phyloP scores from a whole-genome alignment of 1,140 invertebrate species.

The Neodiprion fabricii region DNA sequence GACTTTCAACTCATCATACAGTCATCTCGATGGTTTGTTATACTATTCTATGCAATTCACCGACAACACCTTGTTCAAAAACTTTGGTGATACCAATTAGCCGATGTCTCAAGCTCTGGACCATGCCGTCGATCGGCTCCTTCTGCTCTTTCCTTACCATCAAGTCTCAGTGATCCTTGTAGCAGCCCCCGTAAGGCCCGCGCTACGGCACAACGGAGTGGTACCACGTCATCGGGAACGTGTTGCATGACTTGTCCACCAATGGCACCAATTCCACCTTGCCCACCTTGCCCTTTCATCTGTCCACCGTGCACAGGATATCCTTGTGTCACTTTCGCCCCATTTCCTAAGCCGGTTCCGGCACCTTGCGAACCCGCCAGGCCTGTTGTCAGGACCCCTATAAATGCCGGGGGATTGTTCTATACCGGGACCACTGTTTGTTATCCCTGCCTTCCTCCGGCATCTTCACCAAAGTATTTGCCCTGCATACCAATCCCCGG shows the following conservation, averaged over 20 bases:
- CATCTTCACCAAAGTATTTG: neutral
- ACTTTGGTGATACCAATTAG: no score
- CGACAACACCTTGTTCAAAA: no score
- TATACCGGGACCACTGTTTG: slow-evolving; percentile 21
- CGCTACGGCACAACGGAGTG: no score
- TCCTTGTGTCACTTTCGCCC: slow-evolving; percentile 24
- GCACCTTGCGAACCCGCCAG: slow-evolving; percentile 21
- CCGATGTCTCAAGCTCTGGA: no score
- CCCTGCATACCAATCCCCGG: neutral
- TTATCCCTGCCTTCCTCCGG: slow-evolving; percentile 9
- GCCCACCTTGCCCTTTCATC: slow-evolving; percentile 24
- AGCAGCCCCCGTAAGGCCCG: no score
- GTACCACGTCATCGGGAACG: no score
- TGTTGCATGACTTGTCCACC: slow-evolving; percentile 10
- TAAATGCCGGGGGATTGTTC: slow-evolving; percentile 27
- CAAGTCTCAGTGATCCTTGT: no score
- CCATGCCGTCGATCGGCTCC: no score
- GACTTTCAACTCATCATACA: neutral
- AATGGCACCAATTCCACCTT: slow-evolving; percentile 7
- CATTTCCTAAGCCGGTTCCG: slow-evolving; percentile 27
- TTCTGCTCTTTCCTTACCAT: no score
- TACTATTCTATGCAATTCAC: no score
- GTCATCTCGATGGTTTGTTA: neutral
- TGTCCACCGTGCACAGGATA: slow-evolving; percentile 19
- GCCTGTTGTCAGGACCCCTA: slow-evolving; percentile 19